These are phyloP conservation scores for Conus canariensis DNA, from an alignment of 2,888 invertebrate genomes.

Conservation along the genomic window DNA sequence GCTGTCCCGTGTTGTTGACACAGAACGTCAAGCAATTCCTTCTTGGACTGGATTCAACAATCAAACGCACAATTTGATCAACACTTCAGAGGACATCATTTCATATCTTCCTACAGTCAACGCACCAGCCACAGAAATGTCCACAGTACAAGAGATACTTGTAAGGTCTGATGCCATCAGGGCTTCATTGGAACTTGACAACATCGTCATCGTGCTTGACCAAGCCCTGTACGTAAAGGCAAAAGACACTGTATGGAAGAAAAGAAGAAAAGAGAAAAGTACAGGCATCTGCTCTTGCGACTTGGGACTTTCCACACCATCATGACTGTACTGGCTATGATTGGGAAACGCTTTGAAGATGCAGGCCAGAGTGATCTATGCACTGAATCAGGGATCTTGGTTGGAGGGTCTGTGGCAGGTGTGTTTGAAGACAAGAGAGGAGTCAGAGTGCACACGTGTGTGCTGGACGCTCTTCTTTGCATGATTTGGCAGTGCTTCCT, in stretches of 20 bases:
- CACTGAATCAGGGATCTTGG: constrained; percentile 56
- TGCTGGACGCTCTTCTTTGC: constrained; percentile 40
- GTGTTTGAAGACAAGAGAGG: constrained; percentile 47
- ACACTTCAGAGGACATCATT: neutral
- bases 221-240: constrained; percentile 61
- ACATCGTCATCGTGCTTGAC: constrained; percentile 47
- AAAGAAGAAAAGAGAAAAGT: constrained; percentile 51
- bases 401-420: constrained; percentile 52
- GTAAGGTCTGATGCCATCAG: neutral
- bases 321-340: constrained; percentile 54
- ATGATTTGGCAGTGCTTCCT: constrained; percentile 36
- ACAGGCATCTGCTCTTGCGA: constrained; percentile 45
- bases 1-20: neutral
- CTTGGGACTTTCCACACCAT: constrained; percentile 57
- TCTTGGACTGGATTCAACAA: neutral
- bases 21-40: neutral
- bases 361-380: constrained; percentile 55
- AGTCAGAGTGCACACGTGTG: neutral
- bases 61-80: neutral
- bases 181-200: constrained; percentile 37
- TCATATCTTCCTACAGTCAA: neutral
- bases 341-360: constrained; percentile 57
- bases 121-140: neutral
- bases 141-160: neutral
- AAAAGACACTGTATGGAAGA: constrained; percentile 54